These are phyloP conservation scores for Frieseomelitta varia DNA, from an alignment of 1,140 invertebrate genomes.

Conservation along the genomic window DNA sequence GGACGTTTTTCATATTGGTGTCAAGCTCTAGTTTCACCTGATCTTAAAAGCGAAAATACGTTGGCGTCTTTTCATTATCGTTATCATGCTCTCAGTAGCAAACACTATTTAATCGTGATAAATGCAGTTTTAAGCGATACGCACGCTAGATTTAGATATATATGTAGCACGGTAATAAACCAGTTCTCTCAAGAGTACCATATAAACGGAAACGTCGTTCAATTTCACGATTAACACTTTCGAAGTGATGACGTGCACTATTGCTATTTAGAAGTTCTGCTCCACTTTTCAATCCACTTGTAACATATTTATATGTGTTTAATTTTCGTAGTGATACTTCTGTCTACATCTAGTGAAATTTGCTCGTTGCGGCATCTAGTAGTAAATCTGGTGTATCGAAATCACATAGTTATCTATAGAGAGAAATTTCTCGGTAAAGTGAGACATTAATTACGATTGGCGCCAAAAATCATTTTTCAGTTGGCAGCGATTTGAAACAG, in stretches of 20 bases:
- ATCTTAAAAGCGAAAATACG: not conserved
- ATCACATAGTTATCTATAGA: not conserved
- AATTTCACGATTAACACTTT: conserved; percentile 51
- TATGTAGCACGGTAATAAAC: not conserved
- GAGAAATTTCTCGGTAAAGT: not conserved
- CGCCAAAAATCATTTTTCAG: not conserved
- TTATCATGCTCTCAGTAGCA: conserved; percentile 1
- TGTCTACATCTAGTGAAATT: not conserved
- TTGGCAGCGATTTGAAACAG: not conserved
- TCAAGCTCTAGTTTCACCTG: conserved; percentile 8
- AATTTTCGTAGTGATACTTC: conserved; percentile 15
- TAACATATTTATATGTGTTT: conserved; percentile 41
- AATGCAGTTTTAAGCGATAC: not conserved
- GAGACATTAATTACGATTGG: no score
- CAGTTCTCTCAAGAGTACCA: not conserved
- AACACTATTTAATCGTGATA: not conserved
- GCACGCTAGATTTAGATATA: not conserved
- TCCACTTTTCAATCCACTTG: conserved; percentile 49
- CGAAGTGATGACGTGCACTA: conserved; percentile 11
- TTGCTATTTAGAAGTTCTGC: conserved; percentile 31
- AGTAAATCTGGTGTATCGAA: not conserved
- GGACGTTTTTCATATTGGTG: not conserved
- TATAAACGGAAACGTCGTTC: conserved; percentile 33
- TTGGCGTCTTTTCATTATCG: not conserved
- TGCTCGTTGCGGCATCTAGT: not conserved